phyloP scores from a whole-genome alignment of 2,113 vertebrate species.

The Naja naja region DNA sequence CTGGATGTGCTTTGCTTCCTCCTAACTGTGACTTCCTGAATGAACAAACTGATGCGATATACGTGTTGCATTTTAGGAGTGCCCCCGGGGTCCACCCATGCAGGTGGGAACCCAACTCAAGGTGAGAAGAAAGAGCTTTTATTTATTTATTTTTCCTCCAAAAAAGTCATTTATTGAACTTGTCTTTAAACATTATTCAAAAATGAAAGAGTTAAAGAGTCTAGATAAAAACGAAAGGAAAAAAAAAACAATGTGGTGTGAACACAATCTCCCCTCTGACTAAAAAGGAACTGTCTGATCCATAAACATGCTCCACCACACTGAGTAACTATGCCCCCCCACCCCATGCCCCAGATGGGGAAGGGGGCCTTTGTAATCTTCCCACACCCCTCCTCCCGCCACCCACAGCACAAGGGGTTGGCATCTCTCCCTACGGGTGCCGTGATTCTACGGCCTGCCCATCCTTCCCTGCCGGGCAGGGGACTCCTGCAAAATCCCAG shows the following conservation, averaged over 20 bases:
- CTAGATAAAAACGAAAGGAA: slow-evolving; percentile 72
- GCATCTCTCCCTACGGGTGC: not conserved
- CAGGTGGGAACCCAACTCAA: accelerated
- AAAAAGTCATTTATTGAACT: slow-evolving; percentile 76
- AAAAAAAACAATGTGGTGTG: slow-evolving; percentile 31
- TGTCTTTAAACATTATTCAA: slow-evolving; percentile 67
- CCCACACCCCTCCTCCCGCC: not conserved
- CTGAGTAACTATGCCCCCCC: not conserved
- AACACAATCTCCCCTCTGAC: slow-evolving; percentile 11
- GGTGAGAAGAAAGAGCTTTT: not conserved
- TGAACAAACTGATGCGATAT: not conserved
- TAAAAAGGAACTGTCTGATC: slow-evolving; percentile 17
- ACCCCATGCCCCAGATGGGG: not conserved
- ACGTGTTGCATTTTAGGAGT: not conserved
- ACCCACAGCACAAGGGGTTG: not conserved
- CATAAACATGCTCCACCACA: slow-evolving; percentile 25
- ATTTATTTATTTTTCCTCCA: slow-evolving; percentile 61
- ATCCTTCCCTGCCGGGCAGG: no score
- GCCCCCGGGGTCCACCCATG: not conserved
- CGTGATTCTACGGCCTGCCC: not conserved
- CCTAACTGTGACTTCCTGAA: not conserved
- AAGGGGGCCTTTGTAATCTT: not conserved
- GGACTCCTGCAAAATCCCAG: not conserved
- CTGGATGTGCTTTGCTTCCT: not conserved
- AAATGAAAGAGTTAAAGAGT: slow-evolving; percentile 68